These are phyloP conservation scores for Porites lobata DNA, from an alignment of 92 coral and sea anemone species.

Conservation along the genomic window DNA sequence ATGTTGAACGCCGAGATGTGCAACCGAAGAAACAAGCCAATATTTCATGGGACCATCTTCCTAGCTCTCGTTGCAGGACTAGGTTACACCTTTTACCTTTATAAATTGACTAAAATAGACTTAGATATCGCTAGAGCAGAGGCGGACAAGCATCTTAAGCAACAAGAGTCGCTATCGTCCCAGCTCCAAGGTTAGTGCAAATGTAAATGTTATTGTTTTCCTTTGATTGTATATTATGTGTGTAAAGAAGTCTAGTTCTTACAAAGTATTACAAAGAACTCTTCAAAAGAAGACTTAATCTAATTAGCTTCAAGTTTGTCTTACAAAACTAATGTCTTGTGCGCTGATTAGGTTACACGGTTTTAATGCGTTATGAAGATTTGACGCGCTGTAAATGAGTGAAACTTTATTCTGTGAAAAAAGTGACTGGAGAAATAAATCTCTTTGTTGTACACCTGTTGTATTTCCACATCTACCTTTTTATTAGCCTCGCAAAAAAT, in stretches of 20 bases:
- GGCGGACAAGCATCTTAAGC: slow-evolving; percentile 65
- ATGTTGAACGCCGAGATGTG: slow-evolving; percentile 54
- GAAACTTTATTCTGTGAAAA: too few relatives aligned
- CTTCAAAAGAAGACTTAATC: neutral
- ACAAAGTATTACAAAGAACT: too few relatives aligned
- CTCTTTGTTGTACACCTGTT: too few relatives aligned
- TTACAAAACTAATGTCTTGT: too few relatives aligned
- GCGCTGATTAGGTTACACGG: too few relatives aligned
- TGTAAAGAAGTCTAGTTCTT: neutral
- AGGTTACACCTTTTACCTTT: slow-evolving; percentile 68
- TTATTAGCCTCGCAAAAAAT: too few relatives aligned
- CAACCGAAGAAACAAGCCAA: slow-evolving; percentile 75
- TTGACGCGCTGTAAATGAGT: too few relatives aligned
- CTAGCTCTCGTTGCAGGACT: slow-evolving; percentile 71
- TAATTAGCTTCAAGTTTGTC: neutral
- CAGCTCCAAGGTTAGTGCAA: slow-evolving; percentile 82
- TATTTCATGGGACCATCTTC: slow-evolving; percentile 73
- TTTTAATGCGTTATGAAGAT: too few relatives aligned
- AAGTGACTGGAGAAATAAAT: too few relatives aligned
- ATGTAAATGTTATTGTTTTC: neutral
- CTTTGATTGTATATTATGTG: neutral
- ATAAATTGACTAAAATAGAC: slow-evolving; percentile 65
- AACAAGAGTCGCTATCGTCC: slow-evolving; percentile 81
- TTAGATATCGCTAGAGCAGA: slow-evolving; percentile 74
- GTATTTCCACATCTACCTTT: too few relatives aligned